Base-by-base conservation (phyloP, 2,113 vertebrate genomes). In the Coryphaenoides rupestris region DNA sequence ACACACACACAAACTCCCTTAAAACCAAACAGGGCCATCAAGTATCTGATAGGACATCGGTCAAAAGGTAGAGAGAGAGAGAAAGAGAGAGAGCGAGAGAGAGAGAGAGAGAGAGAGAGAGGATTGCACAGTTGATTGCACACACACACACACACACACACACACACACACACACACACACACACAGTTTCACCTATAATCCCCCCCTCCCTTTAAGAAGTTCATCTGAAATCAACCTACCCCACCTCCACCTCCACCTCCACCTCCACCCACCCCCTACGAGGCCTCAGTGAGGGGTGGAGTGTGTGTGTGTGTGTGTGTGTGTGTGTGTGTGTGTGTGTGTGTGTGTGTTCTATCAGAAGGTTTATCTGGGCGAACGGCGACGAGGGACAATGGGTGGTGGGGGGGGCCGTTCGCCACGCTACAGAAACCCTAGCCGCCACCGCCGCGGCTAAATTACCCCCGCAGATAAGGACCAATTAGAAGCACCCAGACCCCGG, bases 281-380 rank as follows among this genome's bases (percentile, higher is more conserved):
- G 40, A 45, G 40, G 40, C 40, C 13, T 5, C 40, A 92, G 93
- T 83, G 90, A 84, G 89, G 93, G 92, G 90, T 74, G 79, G 90
- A 90, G 89, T 94, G 93, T 96, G 93, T 95, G 95, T 96, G 95
- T 95, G 86, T 24, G 77, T 82, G 77, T 92, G 28, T 94, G 95
- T 96, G 96, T 97, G 96, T 96, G n/a, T n/a, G 89, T 94, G 93
- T 96, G 93, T 95, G 95, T 96, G 95, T 95, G 86, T 24, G 77
- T 82, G 77, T 92, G 28, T 94, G 95, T 96, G 96, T 97, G 96
- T 96, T 96, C 95, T 91, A 93, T 95, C 93, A 90, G 90, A 94
- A 91, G 95, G 93, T 97, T 98, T 98, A 97, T 96, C 95, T 95
- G 89, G 81, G 93, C 94, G 87, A n/a, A 93, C 95, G 89, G 91